These are phyloP conservation scores for Drosophila testacea DNA, from an alignment of 2,888 invertebrate species.

Conservation along the genomic window DNA sequence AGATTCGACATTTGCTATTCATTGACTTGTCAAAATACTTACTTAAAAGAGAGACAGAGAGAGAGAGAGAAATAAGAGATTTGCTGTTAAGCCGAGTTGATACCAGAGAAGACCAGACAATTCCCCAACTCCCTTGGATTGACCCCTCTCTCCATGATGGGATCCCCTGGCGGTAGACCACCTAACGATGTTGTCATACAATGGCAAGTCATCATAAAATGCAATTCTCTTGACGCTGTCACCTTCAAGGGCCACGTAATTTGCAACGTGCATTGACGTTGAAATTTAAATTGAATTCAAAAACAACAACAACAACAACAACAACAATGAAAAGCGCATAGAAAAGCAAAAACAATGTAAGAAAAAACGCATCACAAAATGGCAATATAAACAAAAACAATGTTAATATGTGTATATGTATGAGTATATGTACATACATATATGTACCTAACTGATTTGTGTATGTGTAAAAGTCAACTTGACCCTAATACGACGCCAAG, in stretches of 20 bases:
- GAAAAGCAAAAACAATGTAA: slow-evolving; percentile 27
- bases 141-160: background rate
- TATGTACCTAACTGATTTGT: slow-evolving; percentile 11
- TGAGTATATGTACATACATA: slow-evolving; percentile 2
- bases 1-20: slow-evolving; percentile 17
- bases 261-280: slow-evolving; percentile 68
- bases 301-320: slow-evolving; percentile 34
- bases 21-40: slow-evolving; percentile 20
- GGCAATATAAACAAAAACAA: slow-evolving; percentile 45
- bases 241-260: slow-evolving; percentile 74
- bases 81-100: slow-evolving; percentile 2
- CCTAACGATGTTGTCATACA: slow-evolving; percentile 50
- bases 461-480: slow-evolving; percentile 53
- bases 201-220: slow-evolving; percentile 67
- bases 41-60: background rate
- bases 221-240: slow-evolving; percentile 64
- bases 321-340: slow-evolving; percentile 18
- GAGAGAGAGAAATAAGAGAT: background rate
- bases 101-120: slow-evolving; percentile 6
- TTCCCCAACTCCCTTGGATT: slow-evolving; percentile 11
- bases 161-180: slow-evolving; percentile 5
- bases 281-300: slow-evolving; percentile 60
- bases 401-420: slow-evolving; percentile 20
- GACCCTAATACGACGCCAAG: slow-evolving; percentile 60
- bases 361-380: slow-evolving; percentile 44